These are phyloP conservation scores for Gnathonemus longibarbis DNA, from an alignment of 2,113 vertebrate species.

Conservation along the genomic window DNA sequence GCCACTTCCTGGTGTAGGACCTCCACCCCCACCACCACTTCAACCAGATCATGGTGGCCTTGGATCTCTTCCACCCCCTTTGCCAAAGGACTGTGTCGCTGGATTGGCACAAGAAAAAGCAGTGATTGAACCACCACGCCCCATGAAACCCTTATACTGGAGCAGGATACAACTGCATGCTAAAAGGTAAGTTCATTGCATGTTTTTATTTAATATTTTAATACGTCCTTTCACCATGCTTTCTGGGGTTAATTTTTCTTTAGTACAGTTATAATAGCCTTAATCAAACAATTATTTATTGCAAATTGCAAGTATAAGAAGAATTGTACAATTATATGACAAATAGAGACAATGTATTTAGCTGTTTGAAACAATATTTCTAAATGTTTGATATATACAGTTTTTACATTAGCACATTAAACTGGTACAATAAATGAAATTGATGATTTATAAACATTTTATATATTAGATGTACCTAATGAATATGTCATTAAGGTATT, in stretches of 20 bases:
- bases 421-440: not conserved
- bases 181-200: slow-evolving; percentile 74
- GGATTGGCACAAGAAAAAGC: slow-evolving; percentile 71
- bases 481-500: not conserved
- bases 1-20: not conserved
- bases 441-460: not conserved
- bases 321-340: not conserved
- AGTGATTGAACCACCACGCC: slow-evolving; percentile 80
- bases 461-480: not conserved
- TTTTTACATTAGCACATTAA: not conserved
- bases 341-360: not conserved
- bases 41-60: not conserved
- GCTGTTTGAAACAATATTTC: not conserved
- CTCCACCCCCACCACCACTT: not conserved
- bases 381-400: not conserved
- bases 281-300: not conserved
- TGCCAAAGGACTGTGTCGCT: slow-evolving; percentile 65
- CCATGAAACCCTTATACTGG: slow-evolving; percentile 99
- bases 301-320: not conserved
- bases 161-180: slow-evolving; percentile 88
- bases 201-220: not conserved
- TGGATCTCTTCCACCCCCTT: slow-evolving; percentile 64
- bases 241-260: not conserved
- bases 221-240: not conserved
- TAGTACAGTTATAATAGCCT: not conserved